phyloP scores from a whole-genome alignment of 2,888 invertebrate species.

The Branchipolynoe longqiensis region DNA sequence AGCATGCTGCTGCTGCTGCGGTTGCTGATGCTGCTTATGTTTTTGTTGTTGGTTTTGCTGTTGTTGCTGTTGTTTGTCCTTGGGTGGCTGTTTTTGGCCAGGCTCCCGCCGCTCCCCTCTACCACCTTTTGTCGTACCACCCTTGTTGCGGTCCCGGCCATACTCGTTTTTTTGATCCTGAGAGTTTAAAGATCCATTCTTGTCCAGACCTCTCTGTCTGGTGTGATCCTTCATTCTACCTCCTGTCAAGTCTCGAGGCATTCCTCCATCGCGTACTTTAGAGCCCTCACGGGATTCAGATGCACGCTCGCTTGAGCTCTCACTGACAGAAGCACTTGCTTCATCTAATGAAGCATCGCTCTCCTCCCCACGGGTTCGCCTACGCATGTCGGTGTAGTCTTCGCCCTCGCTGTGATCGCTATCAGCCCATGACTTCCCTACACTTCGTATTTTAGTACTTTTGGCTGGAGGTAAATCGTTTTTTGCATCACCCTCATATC shows the following conservation, averaged over 20 bases:
- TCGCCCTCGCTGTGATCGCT: conserved; percentile 60
- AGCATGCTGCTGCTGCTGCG: not conserved
- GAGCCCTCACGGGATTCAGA: conserved; percentile 60
- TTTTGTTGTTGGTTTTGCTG: conserved; percentile 48
- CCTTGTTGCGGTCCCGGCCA: conserved; percentile 59
- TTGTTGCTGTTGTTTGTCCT: conserved; percentile 35
- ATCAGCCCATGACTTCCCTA: conserved; percentile 44
- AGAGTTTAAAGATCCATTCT: conserved; percentile 52
- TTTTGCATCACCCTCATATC: conserved; percentile 36
- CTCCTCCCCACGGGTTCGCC: conserved; percentile 56
- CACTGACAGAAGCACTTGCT: conserved; percentile 77
- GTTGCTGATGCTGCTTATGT: conserved; percentile 35
- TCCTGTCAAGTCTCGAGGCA: conserved; percentile 20
- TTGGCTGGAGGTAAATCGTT: not conserved
- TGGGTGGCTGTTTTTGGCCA: conserved; percentile 50
- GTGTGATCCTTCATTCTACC: conserved; percentile 19
- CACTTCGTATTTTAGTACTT: not conserved
- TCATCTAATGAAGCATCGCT: conserved; percentile 74
- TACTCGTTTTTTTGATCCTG: conserved; percentile 55
- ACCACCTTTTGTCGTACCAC: conserved; percentile 51
- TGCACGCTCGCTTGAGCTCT: conserved; percentile 72
- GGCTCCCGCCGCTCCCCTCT: conserved; percentile 57
- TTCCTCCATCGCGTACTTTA: conserved; percentile 37
- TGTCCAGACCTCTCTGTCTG: conserved; percentile 35
- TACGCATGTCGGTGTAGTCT: conserved; percentile 49